Base-by-base conservation (phyloP, 2,113 vertebrate genomes). In the Catagonus wagneri region DNA sequence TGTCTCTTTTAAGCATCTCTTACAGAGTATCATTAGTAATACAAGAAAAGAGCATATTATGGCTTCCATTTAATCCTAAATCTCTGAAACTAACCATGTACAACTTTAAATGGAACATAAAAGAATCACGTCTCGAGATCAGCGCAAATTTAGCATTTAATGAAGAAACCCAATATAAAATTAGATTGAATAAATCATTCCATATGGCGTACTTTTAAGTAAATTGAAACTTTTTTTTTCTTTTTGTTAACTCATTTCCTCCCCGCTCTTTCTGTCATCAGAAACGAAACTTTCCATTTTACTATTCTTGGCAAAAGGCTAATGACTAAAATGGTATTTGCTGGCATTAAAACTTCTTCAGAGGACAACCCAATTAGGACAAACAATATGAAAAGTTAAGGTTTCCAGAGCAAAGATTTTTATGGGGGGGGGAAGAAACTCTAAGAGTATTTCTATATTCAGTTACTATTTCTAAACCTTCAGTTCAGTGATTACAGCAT, bases 1-100 rank as follows among this genome's bases (percentile, higher is more conserved):
- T 14, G n/a, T 93, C 78, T 68, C 7, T 94, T 78, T 19, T 2
- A n/a, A 65, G 17, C 16, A 39, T 60, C 54, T 52, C 6, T 2
- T 94, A 54, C 29, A 23, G 50, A 56, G 13, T 87, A 86, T 66
- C 19, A 52, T 94, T 74, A 80, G 17, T 36, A 89, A 61, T 80
- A 69, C 36, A 61, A 95, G 16, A 78, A 94, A 58, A 39, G 3
- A 79, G 54, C 6, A 34, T 54, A 96, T 96, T 29, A 63, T 89
- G 85, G 65, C 14, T 93, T 86, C 63, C 6, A 34, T 90, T 54
- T 68, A 85, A 88, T 15, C 2, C 29, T 93, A 32, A 98, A 25
- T 50, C 79, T 79, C 66, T 89, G 89, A 94, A 97, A 96, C 86
- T 56, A 96, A 95, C 95, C 96, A 83, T 6, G 80, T 84, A 44